These are phyloP conservation scores for Diaphora mendica DNA, from an alignment of 2,888 invertebrate genomes.

Conservation along the genomic window DNA sequence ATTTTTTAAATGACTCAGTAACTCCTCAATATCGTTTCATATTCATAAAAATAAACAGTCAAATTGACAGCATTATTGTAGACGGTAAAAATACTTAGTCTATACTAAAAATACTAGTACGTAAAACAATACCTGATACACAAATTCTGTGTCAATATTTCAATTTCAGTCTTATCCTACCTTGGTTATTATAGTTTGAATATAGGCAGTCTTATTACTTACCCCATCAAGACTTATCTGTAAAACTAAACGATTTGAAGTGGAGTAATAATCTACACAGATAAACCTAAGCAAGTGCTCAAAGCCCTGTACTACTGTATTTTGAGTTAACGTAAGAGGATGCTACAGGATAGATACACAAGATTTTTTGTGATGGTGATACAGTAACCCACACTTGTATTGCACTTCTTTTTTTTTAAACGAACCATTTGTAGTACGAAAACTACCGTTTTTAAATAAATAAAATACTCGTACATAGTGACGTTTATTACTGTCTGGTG, in stretches of 20 bases:
- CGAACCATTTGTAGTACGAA: background rate
- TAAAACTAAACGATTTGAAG: constrained; percentile 45
- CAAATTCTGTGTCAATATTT: background rate
- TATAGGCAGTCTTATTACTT: background rate
- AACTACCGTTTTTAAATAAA: background rate
- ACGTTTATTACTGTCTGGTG: background rate
- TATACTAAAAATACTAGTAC: background rate
- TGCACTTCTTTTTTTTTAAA: background rate
- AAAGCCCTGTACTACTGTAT: constrained; percentile 33
- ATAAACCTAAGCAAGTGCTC: constrained; percentile 42
- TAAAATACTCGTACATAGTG: background rate
- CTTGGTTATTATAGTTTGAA: background rate
- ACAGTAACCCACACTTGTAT: background rate
- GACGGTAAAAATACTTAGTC: too few relatives aligned
- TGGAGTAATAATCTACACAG: constrained; percentile 56
- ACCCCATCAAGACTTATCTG: background rate
- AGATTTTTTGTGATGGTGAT: background rate
- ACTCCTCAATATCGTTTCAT: too few relatives aligned
- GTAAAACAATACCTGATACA: background rate
- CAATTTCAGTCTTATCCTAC: background rate
- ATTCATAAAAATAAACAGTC: too few relatives aligned
- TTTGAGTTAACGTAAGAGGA: background rate
- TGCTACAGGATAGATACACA: background rate
- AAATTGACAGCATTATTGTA: too few relatives aligned
- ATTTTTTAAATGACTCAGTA: too few relatives aligned